Percentiles rank a stretch among this genome's conserved stretches.
These are phyloP conservation scores for Epinephelus fuscoguttatus DNA, from an alignment of 2,113 vertebrate species.

Conservation along the genomic window DNA sequence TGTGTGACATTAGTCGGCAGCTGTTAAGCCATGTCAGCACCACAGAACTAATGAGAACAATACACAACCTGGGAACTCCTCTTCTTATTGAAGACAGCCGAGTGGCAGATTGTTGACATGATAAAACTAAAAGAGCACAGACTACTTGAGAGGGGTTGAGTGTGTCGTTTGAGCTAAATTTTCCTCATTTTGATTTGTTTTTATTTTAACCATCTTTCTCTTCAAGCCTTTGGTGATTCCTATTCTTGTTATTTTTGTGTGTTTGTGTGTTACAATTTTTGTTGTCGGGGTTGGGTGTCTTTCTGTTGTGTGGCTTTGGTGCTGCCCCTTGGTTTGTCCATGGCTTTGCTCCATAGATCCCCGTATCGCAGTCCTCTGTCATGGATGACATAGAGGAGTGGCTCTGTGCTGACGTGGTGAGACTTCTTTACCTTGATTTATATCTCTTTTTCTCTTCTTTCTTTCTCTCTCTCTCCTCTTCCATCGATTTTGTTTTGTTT, in stretches of 20 bases:
- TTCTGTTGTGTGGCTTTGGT: slow-evolving; percentile 88
- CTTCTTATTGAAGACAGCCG: slow-evolving; percentile 36
- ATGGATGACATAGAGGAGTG: slow-evolving; percentile 99
- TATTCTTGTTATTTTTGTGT: slow-evolving; percentile 80
- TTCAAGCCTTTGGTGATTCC: slow-evolving; percentile 75
- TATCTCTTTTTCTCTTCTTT: slow-evolving; percentile 39
- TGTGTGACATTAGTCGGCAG: slow-evolving; percentile 69
- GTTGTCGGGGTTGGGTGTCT: slow-evolving; percentile 46
- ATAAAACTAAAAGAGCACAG: slow-evolving; percentile 27
- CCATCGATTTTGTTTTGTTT: slow-evolving; percentile 24
- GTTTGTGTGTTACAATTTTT: slow-evolving; percentile 51
- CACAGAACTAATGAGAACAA: slow-evolving; percentile 59
- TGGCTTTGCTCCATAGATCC: slow-evolving; percentile 95
- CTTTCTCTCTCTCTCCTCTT: neutral
- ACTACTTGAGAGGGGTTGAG: slow-evolving; percentile 45
- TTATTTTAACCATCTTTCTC: slow-evolving; percentile 62
- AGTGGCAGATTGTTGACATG: slow-evolving; percentile 19
- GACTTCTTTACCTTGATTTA: slow-evolving; percentile 87
- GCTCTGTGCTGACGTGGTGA: slow-evolving; percentile 98
- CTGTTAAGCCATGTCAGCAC: slow-evolving; percentile 64
- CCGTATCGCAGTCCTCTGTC: slow-evolving; percentile 96
- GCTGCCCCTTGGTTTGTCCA: slow-evolving; percentile 85
- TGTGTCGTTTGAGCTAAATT: slow-evolving; percentile 39
- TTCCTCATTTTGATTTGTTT: slow-evolving; percentile 56
- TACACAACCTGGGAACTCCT: slow-evolving; percentile 51